Evolutionary conservation across 2,113 vertebrate genomes (phyloP), one percentile per base, ranked within the genome.

Genomic region (Ceyx melanurus): DNA sequence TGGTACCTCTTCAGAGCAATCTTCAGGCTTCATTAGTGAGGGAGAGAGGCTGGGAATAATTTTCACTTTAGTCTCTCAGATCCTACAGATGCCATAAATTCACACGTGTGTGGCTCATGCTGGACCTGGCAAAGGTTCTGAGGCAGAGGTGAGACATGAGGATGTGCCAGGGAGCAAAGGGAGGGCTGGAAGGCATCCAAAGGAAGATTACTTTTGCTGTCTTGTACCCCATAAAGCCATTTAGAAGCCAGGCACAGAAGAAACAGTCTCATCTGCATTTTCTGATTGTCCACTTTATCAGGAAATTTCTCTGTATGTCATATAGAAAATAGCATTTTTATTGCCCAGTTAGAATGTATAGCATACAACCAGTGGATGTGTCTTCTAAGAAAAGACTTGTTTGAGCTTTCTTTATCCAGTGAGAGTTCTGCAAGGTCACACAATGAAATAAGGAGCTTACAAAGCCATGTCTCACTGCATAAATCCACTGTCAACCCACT

Each of bases 1-100:
- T 57, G 43, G 75, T 91, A 64, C 82, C 75, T 77, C 72, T 82
- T 91, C 84, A 94, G 75, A 67, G 72, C 64, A 89, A 72, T 45
- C 75, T 86, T 89, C 26, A 74, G 72, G 35, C 75, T 92, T 89
- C 48, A n/a, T 89, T 89, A 93, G 77, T 53, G 58, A 87, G 64
- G 46, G 22, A 93, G 26, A 89, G 51, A 80, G 84, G 56, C 60
- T 37, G 87, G 91, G 72, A 89, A 89, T 56, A 88, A 86, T 96
- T 94, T 91, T 89, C 80, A 48, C 82, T 43, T 66, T 87, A n/a
- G 67, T 91, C 60, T 87, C 75, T 87, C 75, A 89, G 48, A 93
- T 89, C 46, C 58, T 62, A 33, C 85, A 35, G 42, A 37, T 78
- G 72, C 73, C 79, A 57, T 83, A 88, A 89, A 90, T 78, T 91